These are phyloP conservation scores for Timandra comae DNA, from an alignment of 2,888 invertebrate genomes.

Conservation along the genomic window DNA sequence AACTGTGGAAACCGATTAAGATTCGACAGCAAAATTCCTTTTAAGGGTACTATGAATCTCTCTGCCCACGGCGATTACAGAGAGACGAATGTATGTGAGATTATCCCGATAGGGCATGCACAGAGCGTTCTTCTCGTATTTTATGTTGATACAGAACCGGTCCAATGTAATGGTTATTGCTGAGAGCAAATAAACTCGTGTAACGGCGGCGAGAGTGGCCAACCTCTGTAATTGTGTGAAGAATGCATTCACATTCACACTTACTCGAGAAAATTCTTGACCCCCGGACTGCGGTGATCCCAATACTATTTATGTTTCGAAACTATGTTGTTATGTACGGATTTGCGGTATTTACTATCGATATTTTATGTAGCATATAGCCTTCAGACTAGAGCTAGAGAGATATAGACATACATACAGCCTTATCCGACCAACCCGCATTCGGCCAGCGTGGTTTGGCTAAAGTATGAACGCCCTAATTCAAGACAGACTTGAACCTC, in stretches of 20 bases:
- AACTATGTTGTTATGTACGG: no score
- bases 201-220: constrained; percentile 53
- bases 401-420: no score
- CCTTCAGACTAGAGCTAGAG: no score
- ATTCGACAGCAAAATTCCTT: constrained; percentile 61
- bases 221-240: constrained; percentile 48
- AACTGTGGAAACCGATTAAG: constrained; percentile 58
- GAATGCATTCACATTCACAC: constrained; percentile 52
- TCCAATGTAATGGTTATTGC: constrained; percentile 38
- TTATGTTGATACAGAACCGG: constrained; percentile 48
- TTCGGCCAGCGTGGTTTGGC: no score
- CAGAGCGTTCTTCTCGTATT: constrained; percentile 36
- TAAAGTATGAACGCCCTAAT: no score
- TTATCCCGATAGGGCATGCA: constrained; percentile 50
- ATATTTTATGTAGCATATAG: no score
- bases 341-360: no score
- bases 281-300: no score
- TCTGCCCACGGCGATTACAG: constrained; percentile 56
- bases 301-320: no score
- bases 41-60: constrained; percentile 57
- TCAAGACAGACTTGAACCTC: no score
- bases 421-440: no score
- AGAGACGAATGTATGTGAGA: constrained; percentile 55
- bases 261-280: constrained; percentile 34
- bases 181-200: constrained; percentile 62